Conservation (phyloP, 2,113 vertebrate genomes). For the Cottus gobio region DNA sequence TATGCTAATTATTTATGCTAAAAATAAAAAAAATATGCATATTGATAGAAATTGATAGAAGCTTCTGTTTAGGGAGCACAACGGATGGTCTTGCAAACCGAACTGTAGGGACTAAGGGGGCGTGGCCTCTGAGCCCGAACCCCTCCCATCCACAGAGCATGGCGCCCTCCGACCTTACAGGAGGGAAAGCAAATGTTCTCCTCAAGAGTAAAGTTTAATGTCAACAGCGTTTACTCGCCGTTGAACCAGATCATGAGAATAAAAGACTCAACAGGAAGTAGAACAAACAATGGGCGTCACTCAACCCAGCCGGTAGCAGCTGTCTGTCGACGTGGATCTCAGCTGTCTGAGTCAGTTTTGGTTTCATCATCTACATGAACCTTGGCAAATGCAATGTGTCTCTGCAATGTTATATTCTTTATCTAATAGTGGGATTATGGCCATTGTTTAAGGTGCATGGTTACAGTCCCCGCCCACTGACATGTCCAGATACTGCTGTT, state of each 20-base stretch:
- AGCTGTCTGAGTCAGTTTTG: neutral
- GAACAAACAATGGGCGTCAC: neutral
- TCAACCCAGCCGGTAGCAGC: neutral
- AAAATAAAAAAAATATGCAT: too few relatives aligned
- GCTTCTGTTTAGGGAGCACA: too few relatives aligned
- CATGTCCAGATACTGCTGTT: neutral
- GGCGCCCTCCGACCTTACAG: too few relatives aligned
- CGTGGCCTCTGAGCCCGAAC: neutral
- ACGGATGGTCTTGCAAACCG: neutral
- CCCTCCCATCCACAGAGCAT: neutral
- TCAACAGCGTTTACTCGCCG: neutral
- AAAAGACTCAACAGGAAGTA: neutral
- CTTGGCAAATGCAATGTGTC: neutral
- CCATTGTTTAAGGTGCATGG: neutral
- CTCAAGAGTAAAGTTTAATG: neutral
- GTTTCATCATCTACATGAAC: neutral
- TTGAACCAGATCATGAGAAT: neutral
- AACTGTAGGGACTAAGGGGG: neutral
- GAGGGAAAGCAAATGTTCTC: neutral
- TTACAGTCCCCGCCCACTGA: slow-evolving; percentile 16
- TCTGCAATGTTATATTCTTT: neutral
- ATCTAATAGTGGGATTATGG: neutral
- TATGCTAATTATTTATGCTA: too few relatives aligned
- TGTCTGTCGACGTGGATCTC: neutral
- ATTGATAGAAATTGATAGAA: too few relatives aligned